Base-by-base conservation (phyloP, 2,113 vertebrate species). In the Rhinolophus sinicus region DNA sequence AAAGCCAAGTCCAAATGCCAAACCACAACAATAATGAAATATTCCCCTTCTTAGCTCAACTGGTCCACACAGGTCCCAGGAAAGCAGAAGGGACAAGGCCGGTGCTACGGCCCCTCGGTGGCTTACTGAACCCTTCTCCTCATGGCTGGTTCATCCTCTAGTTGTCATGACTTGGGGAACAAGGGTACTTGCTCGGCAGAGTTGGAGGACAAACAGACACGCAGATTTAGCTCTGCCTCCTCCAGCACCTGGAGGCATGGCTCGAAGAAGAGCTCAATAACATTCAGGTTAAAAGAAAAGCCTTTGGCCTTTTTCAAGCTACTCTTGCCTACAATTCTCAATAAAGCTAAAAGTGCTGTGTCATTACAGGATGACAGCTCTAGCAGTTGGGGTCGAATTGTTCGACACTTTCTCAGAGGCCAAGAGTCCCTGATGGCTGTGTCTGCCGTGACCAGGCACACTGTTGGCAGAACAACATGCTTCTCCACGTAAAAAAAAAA, bases 1-100 rank as follows among this genome's bases (percentile, higher is more conserved):
- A 81, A 80, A 90, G 85, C 60, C 64, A 90, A 96, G 69, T 77
- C 83, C 95, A 96, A 96, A 58, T 83, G 70, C 83, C 50, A 95
- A 95, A 86, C 21, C 72, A 72, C 28, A 72, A 64, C 70, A 69
- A 30, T 35, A 65, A 93, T 33, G 54, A 77, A 94, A 19, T 60
- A 62, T 67, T 83, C 33, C 52, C 56, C 12, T 92, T 92, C 65
- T 86, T 38, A 72, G 64, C 9, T 76, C 28, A 38, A 86, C 56
- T 35, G 38, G 73, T 64, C 65, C 54, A n/a, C 44, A 40, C 6
- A 38, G 54, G 54, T 60, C 47, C n/a, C 24, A 87, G 56, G 67
- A 83, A 95, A 91, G 64, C 40, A 88, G 40, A 77, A 67, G 14
- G 67, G 60, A 80, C 65, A 40, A 33, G 50, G 35, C 9, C 30